Percentiles rank a stretch among this genome's conserved stretches.
These are phyloP conservation scores for Didymodactylos carnosus DNA, from an alignment of 2,888 invertebrate species.

Conservation along the genomic window DNA sequence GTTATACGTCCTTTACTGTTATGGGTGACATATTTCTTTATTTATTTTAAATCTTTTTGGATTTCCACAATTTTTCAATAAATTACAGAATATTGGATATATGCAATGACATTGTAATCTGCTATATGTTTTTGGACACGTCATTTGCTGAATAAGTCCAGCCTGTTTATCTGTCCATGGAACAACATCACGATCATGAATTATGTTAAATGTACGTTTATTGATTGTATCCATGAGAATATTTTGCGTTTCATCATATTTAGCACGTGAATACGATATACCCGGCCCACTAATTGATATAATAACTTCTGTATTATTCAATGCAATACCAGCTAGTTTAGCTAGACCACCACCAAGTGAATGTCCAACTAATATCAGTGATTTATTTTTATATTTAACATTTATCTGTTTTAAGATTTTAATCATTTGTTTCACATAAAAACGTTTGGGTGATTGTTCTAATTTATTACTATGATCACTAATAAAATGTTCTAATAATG, in stretches of 20 bases:
- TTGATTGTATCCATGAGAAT: neutral
- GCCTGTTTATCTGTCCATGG: neutral
- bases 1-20: too few relatives aligned
- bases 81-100: neutral
- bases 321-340: neutral
- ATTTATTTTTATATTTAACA: neutral
- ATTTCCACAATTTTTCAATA: neutral
- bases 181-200: neutral
- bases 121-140: neutral
- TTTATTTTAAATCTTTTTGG: neutral
- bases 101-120: neutral
- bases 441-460: neutral
- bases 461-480: neutral
- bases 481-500: neutral
- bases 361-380: neutral
- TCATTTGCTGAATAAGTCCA: neutral
- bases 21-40: neutral
- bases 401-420: neutral
- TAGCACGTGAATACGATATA: neutral
- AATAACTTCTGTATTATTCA: neutral
- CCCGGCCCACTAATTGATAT: neutral
- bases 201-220: neutral
- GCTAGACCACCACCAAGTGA: neutral
- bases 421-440: neutral
- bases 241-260: neutral